Base-by-base conservation (phyloP, 2,113 vertebrate genomes). In the Nipponia nippon region DNA sequence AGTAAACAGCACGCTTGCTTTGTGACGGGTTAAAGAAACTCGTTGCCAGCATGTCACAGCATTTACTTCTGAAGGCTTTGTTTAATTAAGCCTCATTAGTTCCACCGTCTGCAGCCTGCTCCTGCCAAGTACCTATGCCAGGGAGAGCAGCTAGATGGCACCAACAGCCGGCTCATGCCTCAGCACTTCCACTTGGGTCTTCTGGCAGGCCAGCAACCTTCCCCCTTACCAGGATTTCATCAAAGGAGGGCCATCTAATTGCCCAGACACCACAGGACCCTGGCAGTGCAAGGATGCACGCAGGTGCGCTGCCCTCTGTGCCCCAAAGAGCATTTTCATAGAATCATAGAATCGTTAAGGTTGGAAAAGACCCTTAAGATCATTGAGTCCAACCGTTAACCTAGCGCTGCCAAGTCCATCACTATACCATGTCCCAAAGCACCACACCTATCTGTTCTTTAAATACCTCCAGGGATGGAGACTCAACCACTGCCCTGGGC, bases 51-150 rank as follows among this genome's bases (percentile, higher is more conserved):
- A 2, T 6, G 38, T 50, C 91, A 4, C 78, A 22, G 83, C 56
- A 5, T 6, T 75, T 12, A 5, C 49, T 49, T 26, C n/a, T 8
- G 4, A 13, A 34, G 55, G 79, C 50, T 90, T n/a, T 29, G 25
- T n/a, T 79, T 96, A 95, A 96, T 95, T 73, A 94, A 94, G 23
- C 76, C 91, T 92, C 89, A 93, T 97, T 95, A 92, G 85, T 52
- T 87, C 62, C 62, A 17, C 53, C 20, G 26, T 32, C 83, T 73
- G 78, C 73, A 77, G 95, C 77, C n/a, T 7, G 29, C 50, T 49
- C 30, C 76, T 76, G 93, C 93, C 93, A 82, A 77, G 44, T 6
- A 56, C 30, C 71, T 22, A 52, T 25, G 34, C 91, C 83, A 4
- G 58, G 44, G 2, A 21, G 10, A 26, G 81, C 21, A 17, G 81